Base-by-base conservation (phyloP, 2,888 invertebrate species). In the Dicyrtomina minuta region DNA sequence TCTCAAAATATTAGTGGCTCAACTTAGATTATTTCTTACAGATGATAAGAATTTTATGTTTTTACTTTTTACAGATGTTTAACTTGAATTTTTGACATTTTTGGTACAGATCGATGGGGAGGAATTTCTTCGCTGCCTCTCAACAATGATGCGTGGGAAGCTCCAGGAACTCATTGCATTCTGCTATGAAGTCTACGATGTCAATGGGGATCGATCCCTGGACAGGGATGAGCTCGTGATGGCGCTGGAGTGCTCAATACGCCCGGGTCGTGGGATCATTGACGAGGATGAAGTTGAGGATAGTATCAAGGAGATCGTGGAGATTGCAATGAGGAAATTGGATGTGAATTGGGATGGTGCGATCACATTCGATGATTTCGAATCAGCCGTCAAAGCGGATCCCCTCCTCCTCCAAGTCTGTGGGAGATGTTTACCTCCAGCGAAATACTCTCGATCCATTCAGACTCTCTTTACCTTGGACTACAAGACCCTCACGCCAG, bases 201-300 rank as follows among this genome's bases (percentile, higher is more conserved):
- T 68, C n/a, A 68, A 68, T 33, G 67, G 60, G 43, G 60, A 60
- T 24, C n/a, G 66, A n/a, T 74, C 75, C 0, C 56, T 77, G 60
- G 77, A 74, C 12, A 51, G 77, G 74, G 75, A 0, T 55, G 76
- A 51, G 77, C 76, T 20, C 55, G 77, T 15, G 77, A 77, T 33
- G 77, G 76, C 75, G 58, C 62, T 75, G 39, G 75, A 72, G 15
- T 75, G 76, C 4, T 76, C 74, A 22, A 68, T 77, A 12, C 64
- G 74, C 22, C 56, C 71, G n/a, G 76, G 76, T 12, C 71, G 73
- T 20, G 77, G 77, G 17, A 66, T 68, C 46, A 12, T 76, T 26
- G 76, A 77, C n/a, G 17, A 70, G 2, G 77, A 76, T 55, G 77
- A 77, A 53, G 20, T 76, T 12, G 75, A 76, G 12, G 77, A 77